Evolutionary conservation across 2,888 invertebrate genomes (phyloP), one percentile per base, ranked within the genome.

Genomic region (Cyclophora punctaria): DNA sequence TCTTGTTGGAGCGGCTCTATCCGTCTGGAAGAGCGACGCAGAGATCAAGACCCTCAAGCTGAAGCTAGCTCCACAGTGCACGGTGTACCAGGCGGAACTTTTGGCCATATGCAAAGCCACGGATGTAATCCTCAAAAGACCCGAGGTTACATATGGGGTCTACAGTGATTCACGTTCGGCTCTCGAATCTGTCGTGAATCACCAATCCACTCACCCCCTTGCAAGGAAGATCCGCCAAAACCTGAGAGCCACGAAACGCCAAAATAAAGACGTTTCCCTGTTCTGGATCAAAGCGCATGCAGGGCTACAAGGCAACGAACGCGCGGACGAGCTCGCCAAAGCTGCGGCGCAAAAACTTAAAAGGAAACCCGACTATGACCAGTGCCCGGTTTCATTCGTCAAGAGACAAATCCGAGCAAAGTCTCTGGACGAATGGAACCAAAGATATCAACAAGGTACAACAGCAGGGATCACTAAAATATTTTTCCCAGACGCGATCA

Each of bases 11-110:
- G 59, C 59, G 1, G 56, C 60, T 5, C 34, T 60, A 2, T 57
- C 57, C 7, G 5, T 58, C 6, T 62, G 58, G 58, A 47, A n/a
- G 5, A 41, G 34, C 20, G 58, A 3, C n/a, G 47, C 35, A 4
- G 58, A 63, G 42, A 54, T 44, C 3, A 20, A 3, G 3, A 44
- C 20, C 7, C 3, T 2, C 3, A 44, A 44, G 20, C 33, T 44
- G 1, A 44, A 5, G 2, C 5, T 44, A 33, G 7, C 7, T 2
- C 2, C 7, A 5, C 20, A 33, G 20, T 44, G 62, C 41, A 57
- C 59, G 0, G 60, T 58, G n/a, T 60, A 55, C 43, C 58, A 62
- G 46, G 58, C 59, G 0, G 59, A 62, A 47, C 45, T 60, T 3
- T 35, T 57, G 34, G 56, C 58, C 1, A 33, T 58, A 4, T 47